Conservation (phyloP, 2,797 vertebrate species). For the Nannoperca australis region DNA sequence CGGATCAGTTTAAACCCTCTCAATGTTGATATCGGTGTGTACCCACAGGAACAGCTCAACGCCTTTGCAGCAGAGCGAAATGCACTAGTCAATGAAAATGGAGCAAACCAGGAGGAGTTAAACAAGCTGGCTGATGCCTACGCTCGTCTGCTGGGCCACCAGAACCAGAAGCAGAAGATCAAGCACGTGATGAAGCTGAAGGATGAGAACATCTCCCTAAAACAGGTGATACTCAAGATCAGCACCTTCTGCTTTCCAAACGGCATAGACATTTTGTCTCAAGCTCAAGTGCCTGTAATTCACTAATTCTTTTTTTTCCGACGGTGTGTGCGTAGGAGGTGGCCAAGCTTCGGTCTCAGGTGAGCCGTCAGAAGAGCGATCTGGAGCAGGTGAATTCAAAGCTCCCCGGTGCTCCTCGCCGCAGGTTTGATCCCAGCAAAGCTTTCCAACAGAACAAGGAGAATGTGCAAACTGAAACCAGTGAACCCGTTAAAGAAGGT, state of each 20-base stretch:
- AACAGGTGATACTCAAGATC: slow-evolving; percentile 85
- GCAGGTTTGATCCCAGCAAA: slow-evolving; percentile 91
- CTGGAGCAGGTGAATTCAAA: slow-evolving; percentile 86
- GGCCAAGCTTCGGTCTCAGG: slow-evolving; percentile 85
- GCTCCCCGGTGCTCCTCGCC: slow-evolving; percentile 69
- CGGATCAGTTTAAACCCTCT: not conserved
- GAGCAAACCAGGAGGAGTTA: slow-evolving; percentile 92
- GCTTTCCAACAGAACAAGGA: slow-evolving; percentile 94
- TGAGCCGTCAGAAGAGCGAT: slow-evolving; percentile 85
- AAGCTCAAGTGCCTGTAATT: not conserved
- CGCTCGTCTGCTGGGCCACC: slow-evolving; percentile 94
- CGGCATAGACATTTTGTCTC: not conserved
- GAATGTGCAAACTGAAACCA: slow-evolving; percentile 82
- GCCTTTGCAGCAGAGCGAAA: slow-evolving; percentile 92
- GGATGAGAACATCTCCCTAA: slow-evolving; percentile 91
- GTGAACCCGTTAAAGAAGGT: slow-evolving; percentile 88
- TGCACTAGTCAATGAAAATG: slow-evolving; percentile 90
- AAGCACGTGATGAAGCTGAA: slow-evolving; percentile 96
- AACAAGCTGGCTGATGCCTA: slow-evolving; percentile 92
- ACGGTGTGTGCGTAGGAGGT: slow-evolving; percentile 85
- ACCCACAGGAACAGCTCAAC: slow-evolving; percentile 91
- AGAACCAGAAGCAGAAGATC: slow-evolving; percentile 99
- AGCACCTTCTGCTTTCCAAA: not conserved
- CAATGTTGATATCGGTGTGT: not conserved
- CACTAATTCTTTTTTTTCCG: not conserved